Evolutionary conservation across 1,140 invertebrate genomes (phyloP), one percentile per base, ranked within the genome.

Genomic region (Akabosia matsudoensis): DNA sequence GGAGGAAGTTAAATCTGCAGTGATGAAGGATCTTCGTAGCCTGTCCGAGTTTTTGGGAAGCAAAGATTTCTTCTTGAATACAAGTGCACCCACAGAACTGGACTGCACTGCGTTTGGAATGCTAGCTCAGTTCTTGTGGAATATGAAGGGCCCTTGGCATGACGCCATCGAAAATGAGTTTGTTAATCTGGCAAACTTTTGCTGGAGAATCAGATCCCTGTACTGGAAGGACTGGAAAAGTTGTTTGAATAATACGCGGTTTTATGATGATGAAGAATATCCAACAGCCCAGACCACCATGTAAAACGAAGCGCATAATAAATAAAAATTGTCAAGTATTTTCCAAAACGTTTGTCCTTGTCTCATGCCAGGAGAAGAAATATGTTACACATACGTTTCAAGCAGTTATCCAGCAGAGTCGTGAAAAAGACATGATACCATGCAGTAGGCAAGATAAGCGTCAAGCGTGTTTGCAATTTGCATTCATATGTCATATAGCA

Each of bases 21-120:
- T 80, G 22, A 24, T 64, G 14, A 22, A 31, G 2, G 79, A 80
- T 70, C 52, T 80, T 13, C 45, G 52, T 22, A 45, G 76, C 1
- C 31, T 80, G 3, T 78, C 79, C 16, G 54, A 74, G 24, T 77
- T 78, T 33, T 52, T 80, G 37, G 79, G 84, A 30, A 77, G 79
- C 16, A 86, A 85, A 75, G 78, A 79, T 24, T 87, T 82, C 76
- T 80, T 87, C 18, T 77, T 85, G 64, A 85, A 85, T 10, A 28
- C 24, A 31, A 80, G 85, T 4, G 61, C 80, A 33, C 83, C 85
- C 0, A 78, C 76, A 22, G 85, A 86, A 78, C 82, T 84, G 52
- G 86, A 87, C 77, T 87, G 86, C 81, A 82, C 85, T 13, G 74
- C 86, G 28, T 87, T 87, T 83, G 86, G 85, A 0, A 84, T 85